Evolutionary conservation across 2,113 vertebrate species (phyloP), one percentile per base, ranked within the genome.

Genomic region (Scomber scombrus): DNA sequence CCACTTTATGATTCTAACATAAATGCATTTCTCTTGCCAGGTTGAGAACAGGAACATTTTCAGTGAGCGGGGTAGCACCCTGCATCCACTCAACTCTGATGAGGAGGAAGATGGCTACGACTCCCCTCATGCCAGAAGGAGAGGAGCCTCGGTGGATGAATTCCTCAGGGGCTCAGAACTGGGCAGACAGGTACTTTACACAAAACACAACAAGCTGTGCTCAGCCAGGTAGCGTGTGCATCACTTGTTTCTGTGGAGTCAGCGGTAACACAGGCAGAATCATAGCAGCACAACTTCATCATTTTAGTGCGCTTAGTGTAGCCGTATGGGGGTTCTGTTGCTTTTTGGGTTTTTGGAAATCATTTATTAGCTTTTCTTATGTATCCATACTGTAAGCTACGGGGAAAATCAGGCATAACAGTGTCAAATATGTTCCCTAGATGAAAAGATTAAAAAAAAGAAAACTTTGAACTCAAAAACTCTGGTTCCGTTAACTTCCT

Each of bases 141-240:
- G 96, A 85, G 97, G 97, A 3, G 94, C 96, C 2, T 99, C 98
- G 0, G 98, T 99, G 13, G 98, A 99, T 4, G 98, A 99, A 56
- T 99, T 99, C 89, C 96, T 99, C 65, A 95, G 96, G 62, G 98
- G 97, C 4, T 98, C 98, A 0, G 97, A 99, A 60, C 94, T 98
- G 3, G 97, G 97, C n/a, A 96, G 97, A 91, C 97, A 96, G 88
- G 98, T 99, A 91, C 91, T 91, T 77, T 29, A 78, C 63, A 47
- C 40, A 71, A 51, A 79, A 52, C 21, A 40, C 23, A 52, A 16
- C 55, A 45, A 69, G 31, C 61, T 51, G 29, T 78, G 49, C 75
- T 79, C 55, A 67, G 60, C 67, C 19, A 64, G 52, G 52, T 26
- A 61, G n/a, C 43, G 11, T 23, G 34, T 31, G 5, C 31, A 21